Conservation (phyloP, 2,888 invertebrate genomes). For the Xiphydria camelus region DNA sequence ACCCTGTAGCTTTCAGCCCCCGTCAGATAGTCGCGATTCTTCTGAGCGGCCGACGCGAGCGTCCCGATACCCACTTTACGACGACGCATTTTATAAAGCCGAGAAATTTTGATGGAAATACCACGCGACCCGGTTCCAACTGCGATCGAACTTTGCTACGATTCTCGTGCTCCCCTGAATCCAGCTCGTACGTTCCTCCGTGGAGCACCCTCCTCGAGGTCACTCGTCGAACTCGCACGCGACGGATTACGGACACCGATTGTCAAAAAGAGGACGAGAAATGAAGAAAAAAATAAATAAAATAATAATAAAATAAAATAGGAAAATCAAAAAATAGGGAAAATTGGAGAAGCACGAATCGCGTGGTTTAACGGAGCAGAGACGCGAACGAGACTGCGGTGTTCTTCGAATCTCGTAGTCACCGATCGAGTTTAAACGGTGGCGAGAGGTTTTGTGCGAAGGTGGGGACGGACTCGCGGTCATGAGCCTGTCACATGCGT, state of each 20-base stretch:
- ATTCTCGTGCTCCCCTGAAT: not conserved
- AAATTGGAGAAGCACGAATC: too few species aligned
- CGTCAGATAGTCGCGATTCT: too few species aligned
- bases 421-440: not conserved
- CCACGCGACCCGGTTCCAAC: too few species aligned
- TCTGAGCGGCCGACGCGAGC: too few species aligned
- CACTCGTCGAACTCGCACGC: not conserved
- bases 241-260: not conserved
- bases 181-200: not conserved
- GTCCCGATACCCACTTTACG: constrained; percentile 46
- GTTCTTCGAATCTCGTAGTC: too few species aligned
- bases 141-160: too few species aligned
- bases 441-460: not conserved
- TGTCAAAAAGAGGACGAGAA: not conserved
- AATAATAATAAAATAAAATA: not conserved
- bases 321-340: not conserved
- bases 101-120: constrained; percentile 11
- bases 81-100: constrained; percentile 41
- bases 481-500: constrained; percentile 23
- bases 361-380: not conserved
- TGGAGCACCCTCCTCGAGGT: not conserved
- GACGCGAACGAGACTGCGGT: not conserved
- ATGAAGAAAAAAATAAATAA: not conserved
- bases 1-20: not conserved
- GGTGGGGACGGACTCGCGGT: constrained; percentile 4